These are phyloP conservation scores for Imbricaverruca yamaguchii DNA, from an alignment of 2,888 invertebrate species.

Conservation along the genomic window DNA sequence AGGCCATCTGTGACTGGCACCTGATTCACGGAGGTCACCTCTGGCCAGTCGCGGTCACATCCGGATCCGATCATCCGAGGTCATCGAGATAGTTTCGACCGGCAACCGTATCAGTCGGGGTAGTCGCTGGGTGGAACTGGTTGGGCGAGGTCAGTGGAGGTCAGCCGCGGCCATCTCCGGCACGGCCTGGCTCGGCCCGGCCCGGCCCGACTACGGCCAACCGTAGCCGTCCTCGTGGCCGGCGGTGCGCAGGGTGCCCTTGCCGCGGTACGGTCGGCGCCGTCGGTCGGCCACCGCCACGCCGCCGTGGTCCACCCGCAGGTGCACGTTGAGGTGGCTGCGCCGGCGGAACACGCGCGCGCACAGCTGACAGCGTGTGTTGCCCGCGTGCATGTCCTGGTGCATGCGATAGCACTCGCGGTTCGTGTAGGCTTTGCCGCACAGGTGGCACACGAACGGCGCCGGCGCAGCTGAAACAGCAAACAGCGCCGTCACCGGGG, in stretches of 20 bases:
- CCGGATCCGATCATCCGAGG: no score
- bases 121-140: no score
- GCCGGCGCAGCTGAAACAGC: not conserved
- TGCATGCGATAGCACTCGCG: slow-evolving; percentile 8
- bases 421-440: not conserved
- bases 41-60: no score
- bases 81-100: no score
- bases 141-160: no score
- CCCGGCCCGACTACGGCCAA: not conserved
- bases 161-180: no score
- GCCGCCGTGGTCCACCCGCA: not conserved
- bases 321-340: not conserved
- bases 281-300: not conserved
- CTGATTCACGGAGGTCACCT: no score
- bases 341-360: not conserved
- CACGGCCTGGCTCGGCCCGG: not conserved
- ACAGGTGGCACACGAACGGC: not conserved
- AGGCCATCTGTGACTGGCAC: no score
- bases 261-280: not conserved
- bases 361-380: slow-evolving; percentile 4
- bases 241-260: not conserved
- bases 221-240: not conserved
- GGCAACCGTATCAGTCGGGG: no score
- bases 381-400: slow-evolving; percentile 8
- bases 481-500: not conserved